These are phyloP conservation scores for Lagocephalus sceleratus DNA, from an alignment of 2,797 vertebrate species.

Conservation along the genomic window DNA sequence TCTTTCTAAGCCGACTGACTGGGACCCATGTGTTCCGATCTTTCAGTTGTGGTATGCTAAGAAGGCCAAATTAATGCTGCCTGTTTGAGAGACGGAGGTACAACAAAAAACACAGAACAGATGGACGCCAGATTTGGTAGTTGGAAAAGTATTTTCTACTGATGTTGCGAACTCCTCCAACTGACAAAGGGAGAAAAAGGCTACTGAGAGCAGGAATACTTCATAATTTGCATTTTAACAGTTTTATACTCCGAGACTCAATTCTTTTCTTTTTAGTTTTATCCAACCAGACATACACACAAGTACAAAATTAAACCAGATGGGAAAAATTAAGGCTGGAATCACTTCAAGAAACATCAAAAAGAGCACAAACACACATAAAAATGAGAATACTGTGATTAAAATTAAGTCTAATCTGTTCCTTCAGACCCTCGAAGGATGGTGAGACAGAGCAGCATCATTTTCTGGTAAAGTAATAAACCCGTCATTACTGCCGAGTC, in stretches of 20 bases:
- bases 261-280: constrained; percentile 9
- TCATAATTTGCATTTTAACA: background rate
- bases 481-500: constrained; percentile 40
- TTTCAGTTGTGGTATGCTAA: constrained; percentile 61
- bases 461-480: too few species aligned
- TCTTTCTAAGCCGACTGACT: constrained; percentile 56
- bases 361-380: constrained; percentile 20
- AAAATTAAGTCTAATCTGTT: constrained; percentile 37
- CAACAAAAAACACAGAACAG: constrained; percentile 73
- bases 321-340: constrained; percentile 56
- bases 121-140: constrained; percentile 68
- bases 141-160: constrained; percentile 73
- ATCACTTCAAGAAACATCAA: constrained; percentile 48
- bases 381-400: constrained; percentile 53
- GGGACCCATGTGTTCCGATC: constrained; percentile 56
- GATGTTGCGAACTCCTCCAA: constrained; percentile 63
- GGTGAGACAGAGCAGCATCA: constrained; percentile 45
- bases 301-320: constrained; percentile 56
- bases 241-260: background rate
- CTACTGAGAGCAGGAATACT: constrained; percentile 12
- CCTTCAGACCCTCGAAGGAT: background rate
- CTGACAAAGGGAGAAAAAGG: constrained; percentile 22
- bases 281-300: constrained; percentile 26
- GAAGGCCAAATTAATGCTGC: constrained; percentile 69
- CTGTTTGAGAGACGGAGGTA: constrained; percentile 61